Conservation (phyloP, 2,888 invertebrate species). For the Parnassius smintheus region DNA sequence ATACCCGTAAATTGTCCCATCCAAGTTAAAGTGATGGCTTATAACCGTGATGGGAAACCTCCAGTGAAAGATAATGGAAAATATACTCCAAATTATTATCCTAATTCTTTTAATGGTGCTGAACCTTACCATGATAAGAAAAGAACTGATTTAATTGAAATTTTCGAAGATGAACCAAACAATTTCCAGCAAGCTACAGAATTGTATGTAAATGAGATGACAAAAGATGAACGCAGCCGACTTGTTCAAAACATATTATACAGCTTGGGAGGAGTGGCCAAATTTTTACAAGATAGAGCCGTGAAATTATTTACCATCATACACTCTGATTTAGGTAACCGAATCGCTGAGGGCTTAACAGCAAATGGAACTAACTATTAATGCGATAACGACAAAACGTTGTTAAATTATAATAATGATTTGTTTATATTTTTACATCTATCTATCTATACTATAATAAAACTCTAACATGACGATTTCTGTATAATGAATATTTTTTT, state of each 20-base stretch:
- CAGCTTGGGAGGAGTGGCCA: constrained; percentile 86
- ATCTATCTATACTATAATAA: too few species aligned
- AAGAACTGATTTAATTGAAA: constrained; percentile 73
- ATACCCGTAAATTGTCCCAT: constrained; percentile 97
- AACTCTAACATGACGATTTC: too few species aligned
- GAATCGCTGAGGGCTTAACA: constrained; percentile 42
- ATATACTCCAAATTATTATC: constrained; percentile 95
- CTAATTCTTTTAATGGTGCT: constrained; percentile 95
- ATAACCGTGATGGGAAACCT: constrained; percentile 93
- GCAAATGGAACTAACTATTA: constrained; percentile 43
- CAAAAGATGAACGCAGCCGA: constrained; percentile 85
- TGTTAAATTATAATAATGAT: constrained; percentile 16
- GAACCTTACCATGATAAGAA: constrained; percentile 82
- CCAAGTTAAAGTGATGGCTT: constrained; percentile 83
- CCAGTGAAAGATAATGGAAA: constrained; percentile 88
- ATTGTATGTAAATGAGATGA: constrained; percentile 89
- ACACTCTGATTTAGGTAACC: constrained; percentile 88
- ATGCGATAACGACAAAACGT: constrained; percentile 33
- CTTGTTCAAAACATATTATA: constrained; percentile 90
- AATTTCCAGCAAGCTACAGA: constrained; percentile 91
- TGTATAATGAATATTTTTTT: too few species aligned
- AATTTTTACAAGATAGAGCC: constrained; percentile 78
- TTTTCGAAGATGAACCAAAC: constrained; percentile 88
- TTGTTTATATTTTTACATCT: too few species aligned
- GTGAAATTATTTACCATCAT: constrained; percentile 90